phyloP scores from a whole-genome alignment of 2,797 vertebrate genomes.

The Margarornis squamiger region DNA sequence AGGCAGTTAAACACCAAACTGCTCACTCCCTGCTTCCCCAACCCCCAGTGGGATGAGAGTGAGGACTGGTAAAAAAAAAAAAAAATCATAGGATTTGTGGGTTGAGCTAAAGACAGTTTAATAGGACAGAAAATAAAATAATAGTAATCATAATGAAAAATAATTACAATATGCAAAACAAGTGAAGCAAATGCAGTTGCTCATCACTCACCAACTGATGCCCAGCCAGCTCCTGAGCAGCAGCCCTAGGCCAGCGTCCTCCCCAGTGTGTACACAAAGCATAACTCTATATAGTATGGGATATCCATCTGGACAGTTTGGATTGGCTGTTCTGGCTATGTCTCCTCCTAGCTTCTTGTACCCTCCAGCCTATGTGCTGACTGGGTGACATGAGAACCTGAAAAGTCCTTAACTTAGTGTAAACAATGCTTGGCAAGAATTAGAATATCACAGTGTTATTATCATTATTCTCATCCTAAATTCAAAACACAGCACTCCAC shows the following conservation, averaged over 20 bases:
- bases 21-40: neutral
- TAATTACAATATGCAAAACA: neutral
- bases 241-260: neutral
- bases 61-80: neutral
- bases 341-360: neutral
- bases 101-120: neutral
- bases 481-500: neutral
- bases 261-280: neutral
- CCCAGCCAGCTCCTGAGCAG: neutral
- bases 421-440: neutral
- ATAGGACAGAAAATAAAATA: neutral
- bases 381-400: neutral
- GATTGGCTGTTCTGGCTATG: fast-evolving
- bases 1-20: neutral
- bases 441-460: neutral
- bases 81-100: neutral
- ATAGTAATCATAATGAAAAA: neutral
- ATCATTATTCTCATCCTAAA: neutral
- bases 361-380: neutral
- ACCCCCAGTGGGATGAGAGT: neutral
- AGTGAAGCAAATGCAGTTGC: neutral
- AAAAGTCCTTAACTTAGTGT: neutral
- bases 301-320: neutral
- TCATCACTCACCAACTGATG: neutral
- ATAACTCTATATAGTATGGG: neutral